Evolutionary conservation across 2,888 invertebrate species (phyloP), one percentile per base, ranked within the genome.

Genomic region (Idaea dimidiata): DNA sequence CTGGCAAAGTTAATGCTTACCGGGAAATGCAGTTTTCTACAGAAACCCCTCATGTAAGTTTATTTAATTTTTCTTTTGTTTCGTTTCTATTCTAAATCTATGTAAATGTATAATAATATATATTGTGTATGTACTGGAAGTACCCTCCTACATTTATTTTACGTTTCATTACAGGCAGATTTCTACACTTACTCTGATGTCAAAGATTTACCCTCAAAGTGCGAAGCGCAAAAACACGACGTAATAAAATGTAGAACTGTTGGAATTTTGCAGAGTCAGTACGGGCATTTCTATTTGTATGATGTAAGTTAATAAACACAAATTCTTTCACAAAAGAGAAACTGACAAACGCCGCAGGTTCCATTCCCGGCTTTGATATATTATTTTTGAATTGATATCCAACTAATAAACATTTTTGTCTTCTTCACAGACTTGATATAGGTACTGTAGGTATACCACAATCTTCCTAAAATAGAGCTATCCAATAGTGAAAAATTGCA

Each of bases 211-310:
- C 43, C 70, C 17, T 63, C 54, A 16, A 78, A 74, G 65, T 80
- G 78, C 70, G 68, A 75, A 66, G 32, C 62, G 16, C 61, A 68
- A 56, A 73, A 68, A 62, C 76, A 81, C 43, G 67, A 71, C n/a
- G 62, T 77, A 53, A 62, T 79, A 1, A 84, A 77, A 69, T 84
- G 86, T 63, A 80, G 89, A 61, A 86, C 88, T 16, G 66, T 90
- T 67, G 91, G 89, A 17, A 76, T 89, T 59, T 61, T 90, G 17
- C 76, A 83, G 63, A 89, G 88, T 71, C 31, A 75, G 17, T 66
- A 82, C 68, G 90, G 89, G 0, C 69, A 78, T 54, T 87, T 83
- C 70, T 82, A 72, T 72, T 68, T 90, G 57, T 73, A 74, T 58
- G 82, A 87, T 74, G 90, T 89, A 71, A 81, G 85, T 74, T 10